Base-by-base conservation (phyloP, 2,113 vertebrate species). In the Ardeotis arabs region DNA sequence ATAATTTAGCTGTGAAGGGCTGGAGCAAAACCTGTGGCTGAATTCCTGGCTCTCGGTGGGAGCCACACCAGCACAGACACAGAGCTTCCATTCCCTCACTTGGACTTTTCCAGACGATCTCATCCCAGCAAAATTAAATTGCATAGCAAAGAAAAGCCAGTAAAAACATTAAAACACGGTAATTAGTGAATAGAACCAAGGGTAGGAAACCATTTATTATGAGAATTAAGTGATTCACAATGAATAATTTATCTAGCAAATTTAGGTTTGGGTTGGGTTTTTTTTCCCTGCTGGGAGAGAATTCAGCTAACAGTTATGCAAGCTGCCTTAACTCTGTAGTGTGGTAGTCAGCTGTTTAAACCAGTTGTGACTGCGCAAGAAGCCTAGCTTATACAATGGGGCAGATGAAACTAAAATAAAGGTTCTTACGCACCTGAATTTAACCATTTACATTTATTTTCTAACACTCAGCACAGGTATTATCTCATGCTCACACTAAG, bases 221-320 rank as follows among this genome's bases (percentile, higher is more conserved):
- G 58, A 89, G 84, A 93, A 89, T 94, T 96, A 95, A 92, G 73
- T 89, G 73, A 93, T 94, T 97, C 92, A 95, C 84, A 89, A 93
- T 89, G 86, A 96, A 96, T 96, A 93, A 96, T 95, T 95, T 93
- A 95, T 89, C 53, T 79, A 81, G 45, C 84, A 93, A 95, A 95
- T 85, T 93, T 79, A 76, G 49, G 10, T 87, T 84, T 1, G 35
- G 27, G 17, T 35, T 68, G 23, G 3, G 22, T 25, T 68, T 55
- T 4, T 67, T 81, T n/a, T 3, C 1, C 73, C 89, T 69, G 73
- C 39, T 92, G 90, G 73, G 58, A 76, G 18, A 76, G 53, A 93
- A 89, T 73, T 82, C 86, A 84, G 53, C 39, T 22, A 64, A 50
- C 44, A 86, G 24, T 55, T 89, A 64, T 84, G 25, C 29, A 78